Evolutionary conservation across 2,888 invertebrate genomes (phyloP).

Genomic region (Arrhopalites spinosus): DNA sequence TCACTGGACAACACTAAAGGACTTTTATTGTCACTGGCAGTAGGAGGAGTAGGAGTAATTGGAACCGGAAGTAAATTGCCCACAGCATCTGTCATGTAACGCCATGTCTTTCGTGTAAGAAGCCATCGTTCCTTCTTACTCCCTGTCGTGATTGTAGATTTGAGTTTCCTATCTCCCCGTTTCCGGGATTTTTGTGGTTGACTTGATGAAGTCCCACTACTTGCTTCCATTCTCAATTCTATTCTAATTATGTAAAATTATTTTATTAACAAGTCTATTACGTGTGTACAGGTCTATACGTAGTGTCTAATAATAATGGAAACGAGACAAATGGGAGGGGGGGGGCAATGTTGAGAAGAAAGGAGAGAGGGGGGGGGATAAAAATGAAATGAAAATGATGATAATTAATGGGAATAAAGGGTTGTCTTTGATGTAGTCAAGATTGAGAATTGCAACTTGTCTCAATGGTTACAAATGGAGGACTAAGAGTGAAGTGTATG

Average conservation of each 20-base stretch:
- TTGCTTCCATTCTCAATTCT: not conserved
- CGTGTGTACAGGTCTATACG: no score
- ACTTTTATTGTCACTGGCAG: constrained; percentile 56
- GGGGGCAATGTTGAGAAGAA: not conserved
- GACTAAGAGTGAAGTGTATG: not conserved
- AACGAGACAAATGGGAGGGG: no score
- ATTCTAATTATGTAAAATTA: no score
- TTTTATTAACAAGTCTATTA: no score
- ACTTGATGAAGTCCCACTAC: not conserved
- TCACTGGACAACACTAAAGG: not conserved
- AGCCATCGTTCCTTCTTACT: constrained; percentile 80
- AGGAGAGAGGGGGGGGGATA: not conserved
- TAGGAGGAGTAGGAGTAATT: not conserved
- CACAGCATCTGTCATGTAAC: constrained; percentile 90
- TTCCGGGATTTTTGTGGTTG: no score
- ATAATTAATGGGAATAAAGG: no score
- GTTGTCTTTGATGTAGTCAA: no score
- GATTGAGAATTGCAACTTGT: no score
- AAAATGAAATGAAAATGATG: no score
- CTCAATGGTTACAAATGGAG: not conserved
- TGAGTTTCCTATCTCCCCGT: no score
- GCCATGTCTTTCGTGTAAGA: constrained; percentile 85
- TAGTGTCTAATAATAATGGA: no score
- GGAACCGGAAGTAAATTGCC: constrained; percentile 80
- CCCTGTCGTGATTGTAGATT: constrained; percentile 57